These are phyloP conservation scores for Radopholus similis DNA, from an alignment of 1,140 invertebrate genomes.

Conservation along the genomic window DNA sequence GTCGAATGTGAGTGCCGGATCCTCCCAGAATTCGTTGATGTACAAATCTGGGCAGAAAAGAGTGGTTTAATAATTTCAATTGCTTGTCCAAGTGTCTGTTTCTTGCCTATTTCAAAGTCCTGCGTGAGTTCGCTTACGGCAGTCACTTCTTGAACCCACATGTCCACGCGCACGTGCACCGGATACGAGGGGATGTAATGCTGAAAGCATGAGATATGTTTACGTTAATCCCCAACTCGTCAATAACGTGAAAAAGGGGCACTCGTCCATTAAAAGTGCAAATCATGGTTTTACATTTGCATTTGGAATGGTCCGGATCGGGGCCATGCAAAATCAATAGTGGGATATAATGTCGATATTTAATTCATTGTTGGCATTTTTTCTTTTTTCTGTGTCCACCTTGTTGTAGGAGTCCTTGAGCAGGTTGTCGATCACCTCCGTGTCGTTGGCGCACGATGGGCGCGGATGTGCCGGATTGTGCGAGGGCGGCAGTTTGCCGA, in stretches of 20 bases:
- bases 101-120: slow-evolving; percentile 60
- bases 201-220: slow-evolving; percentile 27
- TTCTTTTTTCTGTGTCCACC: background rate
- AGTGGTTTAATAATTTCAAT: slow-evolving; percentile 8
- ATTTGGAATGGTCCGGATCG: no score
- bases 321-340: background rate
- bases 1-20: slow-evolving; percentile 56
- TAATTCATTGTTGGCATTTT: background rate
- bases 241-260: background rate
- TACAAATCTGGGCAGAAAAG: slow-evolving; percentile 51
- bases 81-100: slow-evolving; percentile 29
- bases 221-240: background rate
- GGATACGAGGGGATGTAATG: slow-evolving; percentile 59
- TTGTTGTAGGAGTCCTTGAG: slow-evolving; percentile 58
- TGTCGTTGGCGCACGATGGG: slow-evolving; percentile 53
- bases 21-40: slow-evolving; percentile 60
- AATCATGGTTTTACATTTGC: no score
- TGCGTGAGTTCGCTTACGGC: slow-evolving; percentile 58
- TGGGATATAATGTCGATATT: background rate
- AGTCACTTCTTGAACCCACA: slow-evolving; percentile 61
- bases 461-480: slow-evolving; percentile 1
- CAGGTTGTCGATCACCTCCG: slow-evolving; percentile 54
- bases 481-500: slow-evolving; percentile 34
- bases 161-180: slow-evolving; percentile 56
- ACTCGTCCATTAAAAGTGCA: no score